Evolutionary conservation across 2,888 invertebrate genomes (phyloP).

Genomic region (Amiota minor): DNA sequence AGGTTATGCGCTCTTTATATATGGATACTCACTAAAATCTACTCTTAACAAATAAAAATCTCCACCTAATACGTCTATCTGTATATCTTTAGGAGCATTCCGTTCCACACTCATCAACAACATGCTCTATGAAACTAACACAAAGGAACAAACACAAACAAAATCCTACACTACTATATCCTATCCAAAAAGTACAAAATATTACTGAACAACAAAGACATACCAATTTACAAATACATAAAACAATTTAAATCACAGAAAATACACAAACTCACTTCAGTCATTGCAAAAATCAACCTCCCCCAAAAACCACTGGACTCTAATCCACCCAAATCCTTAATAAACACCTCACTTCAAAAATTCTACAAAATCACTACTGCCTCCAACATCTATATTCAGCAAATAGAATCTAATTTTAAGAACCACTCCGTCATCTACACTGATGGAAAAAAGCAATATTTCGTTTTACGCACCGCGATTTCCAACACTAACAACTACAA

Average conservation of each 20-base stretch:
- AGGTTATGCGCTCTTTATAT: conserved; percentile 11
- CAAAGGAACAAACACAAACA: background rate
- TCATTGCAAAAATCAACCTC: background rate
- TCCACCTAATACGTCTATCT: conserved; percentile 18
- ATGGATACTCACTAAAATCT: too few relatives aligned
- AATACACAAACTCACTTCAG: too few relatives aligned
- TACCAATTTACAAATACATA: conserved; percentile 2
- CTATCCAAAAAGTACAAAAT: conserved; percentile 14
- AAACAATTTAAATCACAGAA: conserved; percentile 7
- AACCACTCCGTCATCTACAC: too few relatives aligned
- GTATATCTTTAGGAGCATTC: background rate
- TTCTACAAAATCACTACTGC: too few relatives aligned
- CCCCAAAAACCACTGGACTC: background rate
- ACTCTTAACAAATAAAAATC: conserved; percentile 28
- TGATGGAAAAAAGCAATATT: conserved; percentile 25
- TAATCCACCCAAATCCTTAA: background rate
- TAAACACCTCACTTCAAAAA: conserved; percentile 18
- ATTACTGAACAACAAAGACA: background rate
- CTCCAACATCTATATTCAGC: too few relatives aligned
- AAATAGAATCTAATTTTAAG: too few relatives aligned
- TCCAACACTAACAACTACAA: conserved; percentile 18
- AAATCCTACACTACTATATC: too few relatives aligned
- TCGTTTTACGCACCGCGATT: conserved; percentile 9
- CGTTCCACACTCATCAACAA: too few relatives aligned
- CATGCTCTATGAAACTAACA: too few relatives aligned